Evolutionary conservation across 2,113 vertebrate genomes (phyloP).

Genomic region (Megatriorchis doriae): DNA sequence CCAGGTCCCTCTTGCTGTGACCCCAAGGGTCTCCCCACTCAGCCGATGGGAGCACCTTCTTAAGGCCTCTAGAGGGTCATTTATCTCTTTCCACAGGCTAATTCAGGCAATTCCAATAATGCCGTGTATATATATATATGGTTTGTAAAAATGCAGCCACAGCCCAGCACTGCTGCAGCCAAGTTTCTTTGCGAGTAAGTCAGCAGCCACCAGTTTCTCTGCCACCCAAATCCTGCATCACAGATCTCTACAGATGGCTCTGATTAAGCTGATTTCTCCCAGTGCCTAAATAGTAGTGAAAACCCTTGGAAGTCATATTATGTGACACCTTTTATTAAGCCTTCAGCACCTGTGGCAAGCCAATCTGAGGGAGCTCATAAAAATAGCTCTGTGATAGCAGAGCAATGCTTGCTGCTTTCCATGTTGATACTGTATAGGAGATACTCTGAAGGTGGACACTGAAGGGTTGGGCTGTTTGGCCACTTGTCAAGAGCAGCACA

Average conservation of each 20-base stretch:
- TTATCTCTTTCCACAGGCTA: not conserved
- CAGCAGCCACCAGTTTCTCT: not conserved
- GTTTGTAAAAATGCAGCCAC: not conserved
- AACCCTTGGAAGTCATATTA: not conserved
- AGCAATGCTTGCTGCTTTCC: not conserved
- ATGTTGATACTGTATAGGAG: not conserved
- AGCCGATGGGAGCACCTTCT: not conserved
- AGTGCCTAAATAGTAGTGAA: not conserved
- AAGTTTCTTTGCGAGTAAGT: not conserved
- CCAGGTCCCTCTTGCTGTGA: not conserved
- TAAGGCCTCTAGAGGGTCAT: not conserved
- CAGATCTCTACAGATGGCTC: not conserved
- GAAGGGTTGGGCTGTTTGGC: not conserved
- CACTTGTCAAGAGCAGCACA: not conserved
- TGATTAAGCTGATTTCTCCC: not conserved
- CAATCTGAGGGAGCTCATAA: not conserved
- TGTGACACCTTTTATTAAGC: not conserved
- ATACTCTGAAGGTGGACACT: not conserved
- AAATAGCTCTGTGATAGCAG: not conserved
- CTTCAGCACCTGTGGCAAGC: not conserved
- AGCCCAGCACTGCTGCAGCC: not conserved
- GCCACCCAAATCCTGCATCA: not conserved
- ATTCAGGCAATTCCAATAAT: not conserved
- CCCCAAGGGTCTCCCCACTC: rapidly evolving
- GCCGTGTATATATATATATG: not conserved